These are phyloP conservation scores for Varanus komodoensis DNA, from an alignment of 2,113 vertebrate genomes.

Conservation along the genomic window DNA sequence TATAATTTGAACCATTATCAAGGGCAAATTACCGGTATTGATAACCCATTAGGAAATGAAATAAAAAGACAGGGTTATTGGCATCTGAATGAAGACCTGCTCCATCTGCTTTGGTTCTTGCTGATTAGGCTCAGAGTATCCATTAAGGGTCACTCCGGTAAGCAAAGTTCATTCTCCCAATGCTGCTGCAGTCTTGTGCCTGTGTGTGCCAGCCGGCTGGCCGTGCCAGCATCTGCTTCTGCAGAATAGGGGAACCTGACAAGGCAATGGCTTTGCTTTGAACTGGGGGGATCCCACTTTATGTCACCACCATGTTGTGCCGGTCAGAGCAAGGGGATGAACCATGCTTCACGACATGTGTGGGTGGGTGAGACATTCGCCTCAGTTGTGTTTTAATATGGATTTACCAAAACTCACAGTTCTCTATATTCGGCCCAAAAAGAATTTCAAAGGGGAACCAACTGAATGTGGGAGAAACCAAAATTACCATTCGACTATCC, in stretches of 20 bases:
- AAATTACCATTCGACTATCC: no score
- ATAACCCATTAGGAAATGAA: slow-evolving; percentile 84
- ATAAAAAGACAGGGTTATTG: slow-evolving; percentile 72
- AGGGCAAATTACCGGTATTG: slow-evolving; percentile 76
- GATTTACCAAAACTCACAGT: no score
- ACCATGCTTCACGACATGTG: background rate
- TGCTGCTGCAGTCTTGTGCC: slow-evolving; percentile 67
- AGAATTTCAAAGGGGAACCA: no score
- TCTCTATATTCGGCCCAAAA: no score
- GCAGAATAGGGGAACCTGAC: slow-evolving; percentile 62
- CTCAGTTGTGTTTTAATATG: no score
- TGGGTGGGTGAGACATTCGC: no score
- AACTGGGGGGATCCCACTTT: slow-evolving; percentile 59
- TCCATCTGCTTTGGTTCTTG: slow-evolving; percentile 67
- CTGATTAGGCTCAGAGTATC: slow-evolving; percentile 75
- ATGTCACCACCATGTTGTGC: slow-evolving; percentile 61
- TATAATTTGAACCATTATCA: slow-evolving; percentile 71
- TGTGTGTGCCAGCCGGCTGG: slow-evolving; percentile 74
- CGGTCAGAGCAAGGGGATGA: background rate
- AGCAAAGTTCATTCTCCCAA: slow-evolving; percentile 64
- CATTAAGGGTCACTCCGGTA: slow-evolving; percentile 70
- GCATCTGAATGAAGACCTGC: slow-evolving; percentile 74
- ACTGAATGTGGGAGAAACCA: no score
- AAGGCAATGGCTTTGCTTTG: slow-evolving; percentile 68
- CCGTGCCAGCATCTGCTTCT: slow-evolving; percentile 60